Conservation (phyloP, 2,113 vertebrate genomes). For the Pachyramphus minor region DNA sequence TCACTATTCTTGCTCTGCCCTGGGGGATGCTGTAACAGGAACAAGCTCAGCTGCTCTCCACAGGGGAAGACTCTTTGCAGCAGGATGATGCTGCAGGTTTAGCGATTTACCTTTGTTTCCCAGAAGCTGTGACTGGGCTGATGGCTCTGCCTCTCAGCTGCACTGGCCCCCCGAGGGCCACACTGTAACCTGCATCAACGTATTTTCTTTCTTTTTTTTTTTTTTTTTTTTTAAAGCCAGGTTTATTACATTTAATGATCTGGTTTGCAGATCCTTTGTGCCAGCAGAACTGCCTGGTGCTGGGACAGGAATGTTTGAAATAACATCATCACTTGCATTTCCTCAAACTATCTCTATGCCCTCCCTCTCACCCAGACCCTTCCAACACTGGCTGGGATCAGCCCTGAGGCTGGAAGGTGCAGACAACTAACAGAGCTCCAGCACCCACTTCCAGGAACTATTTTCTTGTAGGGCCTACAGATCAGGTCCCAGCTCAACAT, state of each 20-base stretch:
- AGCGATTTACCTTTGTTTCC: not conserved
- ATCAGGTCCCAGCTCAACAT: not conserved
- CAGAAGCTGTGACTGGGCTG: not conserved
- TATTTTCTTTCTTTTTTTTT: not conserved
- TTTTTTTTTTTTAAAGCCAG: not conserved
- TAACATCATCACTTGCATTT: not conserved
- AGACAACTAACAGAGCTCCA: not conserved
- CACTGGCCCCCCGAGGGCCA: fast-evolving
- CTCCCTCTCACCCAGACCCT: not conserved
- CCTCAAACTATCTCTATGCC: fast-evolving
- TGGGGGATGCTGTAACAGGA: not conserved
- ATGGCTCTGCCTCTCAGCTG: not conserved
- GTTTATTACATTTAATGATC: not conserved
- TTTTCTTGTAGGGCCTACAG: not conserved
- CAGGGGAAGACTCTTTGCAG: not conserved
- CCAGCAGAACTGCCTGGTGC: not conserved
- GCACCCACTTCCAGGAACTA: not conserved
- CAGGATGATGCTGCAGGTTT: not conserved
- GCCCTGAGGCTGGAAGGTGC: not conserved
- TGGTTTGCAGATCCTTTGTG: not conserved
- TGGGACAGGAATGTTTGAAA: not conserved
- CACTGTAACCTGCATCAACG: not conserved
- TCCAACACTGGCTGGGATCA: not conserved
- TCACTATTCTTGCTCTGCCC: not conserved
- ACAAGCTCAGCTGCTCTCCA: not conserved